Conservation (phyloP, 2,113 vertebrate genomes). For the Erythrocebus patas region DNA sequence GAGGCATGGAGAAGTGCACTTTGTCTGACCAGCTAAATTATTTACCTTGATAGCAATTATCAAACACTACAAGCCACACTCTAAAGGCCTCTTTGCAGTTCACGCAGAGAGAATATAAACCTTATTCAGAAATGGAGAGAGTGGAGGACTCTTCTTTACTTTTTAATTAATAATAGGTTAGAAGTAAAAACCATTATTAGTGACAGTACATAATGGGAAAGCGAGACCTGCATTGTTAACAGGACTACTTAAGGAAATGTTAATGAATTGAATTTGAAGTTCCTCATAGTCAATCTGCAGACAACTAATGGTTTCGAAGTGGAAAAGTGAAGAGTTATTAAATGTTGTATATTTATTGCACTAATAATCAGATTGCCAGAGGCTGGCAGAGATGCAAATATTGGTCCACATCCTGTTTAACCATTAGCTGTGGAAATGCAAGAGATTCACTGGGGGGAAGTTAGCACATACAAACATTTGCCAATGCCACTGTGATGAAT, state of each 20-base stretch:
- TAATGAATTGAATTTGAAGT: constrained; percentile 83
- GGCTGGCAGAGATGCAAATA: constrained; percentile 83
- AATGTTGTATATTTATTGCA: constrained; percentile 84
- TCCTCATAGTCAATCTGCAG: constrained; percentile 83
- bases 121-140: constrained; percentile 75
- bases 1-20: constrained; percentile 59
- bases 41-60: constrained; percentile 83
- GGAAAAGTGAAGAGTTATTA: constrained; percentile 84
- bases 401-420: constrained; percentile 75
- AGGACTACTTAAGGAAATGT: constrained; percentile 84
- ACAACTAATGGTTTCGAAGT: constrained; percentile 83
- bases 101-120: constrained; percentile 60
- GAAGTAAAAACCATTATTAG: constrained; percentile 81
- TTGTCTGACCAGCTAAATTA: constrained; percentile 83
- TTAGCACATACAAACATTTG: constrained; percentile 67
- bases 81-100: constrained; percentile 66
- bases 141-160: constrained; percentile 65
- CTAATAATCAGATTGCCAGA: constrained; percentile 85
- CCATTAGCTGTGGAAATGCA: constrained; percentile 68
- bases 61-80: constrained; percentile 58
- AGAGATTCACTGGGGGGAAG: constrained; percentile 71
- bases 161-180: constrained; percentile 87
- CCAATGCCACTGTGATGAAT: constrained; percentile 80
- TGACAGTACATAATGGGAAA: constrained; percentile 78
- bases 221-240: constrained; percentile 75